Conservation (phyloP, 2,888 invertebrate species). For the Melipona beecheii region DNA sequence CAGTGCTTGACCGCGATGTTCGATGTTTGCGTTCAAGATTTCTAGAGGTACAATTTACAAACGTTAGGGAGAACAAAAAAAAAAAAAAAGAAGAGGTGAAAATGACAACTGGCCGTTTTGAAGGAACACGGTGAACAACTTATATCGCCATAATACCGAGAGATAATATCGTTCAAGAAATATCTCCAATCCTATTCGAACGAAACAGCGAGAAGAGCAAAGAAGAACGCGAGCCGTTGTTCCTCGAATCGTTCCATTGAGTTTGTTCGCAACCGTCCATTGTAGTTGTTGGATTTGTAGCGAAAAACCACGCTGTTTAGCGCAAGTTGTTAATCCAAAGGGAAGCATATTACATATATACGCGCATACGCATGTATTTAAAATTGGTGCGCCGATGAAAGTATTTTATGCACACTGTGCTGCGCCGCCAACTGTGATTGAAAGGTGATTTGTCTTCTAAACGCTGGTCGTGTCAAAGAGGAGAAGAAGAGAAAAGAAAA, state of each 20-base stretch:
- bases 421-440: background rate
- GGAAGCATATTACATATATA: conserved; percentile 37
- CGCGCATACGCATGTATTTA: conserved; percentile 39
- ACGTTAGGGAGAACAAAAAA: background rate
- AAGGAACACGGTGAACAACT: background rate
- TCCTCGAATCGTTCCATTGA: conserved; percentile 59
- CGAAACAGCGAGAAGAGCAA: background rate
- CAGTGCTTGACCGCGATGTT: conserved; percentile 12
- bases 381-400: conserved; percentile 15
- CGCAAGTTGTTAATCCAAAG: conserved; percentile 66
- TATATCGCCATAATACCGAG: background rate
- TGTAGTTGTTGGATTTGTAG: conserved; percentile 75
- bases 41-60: background rate
- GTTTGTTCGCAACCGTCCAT: conserved; percentile 76
- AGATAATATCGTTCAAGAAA: background rate
- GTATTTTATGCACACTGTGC: conserved; percentile 29
- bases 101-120: background rate
- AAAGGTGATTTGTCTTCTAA: background rate
- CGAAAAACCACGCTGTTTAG: conserved; percentile 65
- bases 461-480: background rate
- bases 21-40: conserved; percentile 12
- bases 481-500: background rate
- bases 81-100: background rate
- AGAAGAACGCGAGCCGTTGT: conserved; percentile 42
- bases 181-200: background rate